Evolutionary conservation across 2,113 vertebrate genomes (phyloP).

Genomic region (Vimba vimba): DNA sequence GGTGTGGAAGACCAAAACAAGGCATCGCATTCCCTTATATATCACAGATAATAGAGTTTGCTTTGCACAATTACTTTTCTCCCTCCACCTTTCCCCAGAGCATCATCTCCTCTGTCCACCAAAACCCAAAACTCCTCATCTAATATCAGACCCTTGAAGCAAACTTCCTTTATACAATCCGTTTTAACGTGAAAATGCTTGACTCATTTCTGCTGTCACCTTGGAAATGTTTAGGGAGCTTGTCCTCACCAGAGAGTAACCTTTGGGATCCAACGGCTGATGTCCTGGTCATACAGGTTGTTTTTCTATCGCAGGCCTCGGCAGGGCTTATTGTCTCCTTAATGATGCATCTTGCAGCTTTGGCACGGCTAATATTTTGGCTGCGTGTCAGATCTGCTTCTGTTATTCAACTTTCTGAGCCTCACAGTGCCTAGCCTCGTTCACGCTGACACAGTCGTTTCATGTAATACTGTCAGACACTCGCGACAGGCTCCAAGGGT

Average conservation of each 20-base stretch:
- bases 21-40: not conserved
- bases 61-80: not conserved
- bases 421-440: conserved; percentile 15
- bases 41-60: conserved; percentile 7
- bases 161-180: not conserved
- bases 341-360: conserved; percentile 7
- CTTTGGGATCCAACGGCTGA: not conserved
- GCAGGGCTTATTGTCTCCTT: conserved; percentile 7
- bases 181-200: not conserved
- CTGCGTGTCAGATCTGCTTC: conserved; percentile 15
- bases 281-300: conserved; percentile 4
- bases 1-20: not conserved
- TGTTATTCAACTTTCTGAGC: conserved; percentile 30
- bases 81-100: not conserved
- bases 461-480: conserved; percentile 9
- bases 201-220: not conserved
- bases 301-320: not conserved
- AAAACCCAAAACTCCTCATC: not conserved
- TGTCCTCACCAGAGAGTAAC: conserved; percentile 19
- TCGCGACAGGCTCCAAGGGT: conserved; percentile 1
- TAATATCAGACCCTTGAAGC: not conserved
- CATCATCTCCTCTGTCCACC: not conserved
- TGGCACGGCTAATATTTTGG: conserved; percentile 40
- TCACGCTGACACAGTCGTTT: conserved; percentile 28
- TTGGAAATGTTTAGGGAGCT: not conserved